These are phyloP conservation scores for Tinea pellionella DNA, from an alignment of 2,888 invertebrate genomes.

Conservation along the genomic window DNA sequence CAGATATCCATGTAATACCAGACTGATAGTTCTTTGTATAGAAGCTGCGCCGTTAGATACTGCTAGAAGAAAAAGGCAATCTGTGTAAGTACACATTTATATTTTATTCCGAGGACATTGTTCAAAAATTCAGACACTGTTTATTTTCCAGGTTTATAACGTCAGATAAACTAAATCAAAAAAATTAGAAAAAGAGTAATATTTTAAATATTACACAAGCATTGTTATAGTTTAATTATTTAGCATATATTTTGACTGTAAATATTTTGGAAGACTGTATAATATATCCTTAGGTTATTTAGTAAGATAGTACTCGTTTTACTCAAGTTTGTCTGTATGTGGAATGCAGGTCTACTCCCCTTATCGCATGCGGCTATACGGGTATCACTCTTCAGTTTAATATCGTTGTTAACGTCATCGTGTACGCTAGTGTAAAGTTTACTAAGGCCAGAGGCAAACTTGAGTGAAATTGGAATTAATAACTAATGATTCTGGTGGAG, in stretches of 20 bases:
- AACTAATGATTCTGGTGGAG: conserved; percentile 35
- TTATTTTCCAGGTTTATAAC: not conserved
- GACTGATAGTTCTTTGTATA: conserved; percentile 90
- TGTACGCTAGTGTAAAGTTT: no score
- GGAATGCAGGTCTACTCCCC: no score
- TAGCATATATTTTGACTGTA: conserved; percentile 14
- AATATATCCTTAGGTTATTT: conserved; percentile 33
- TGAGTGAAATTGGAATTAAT: conserved; percentile 25
- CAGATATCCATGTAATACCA: conserved; percentile 87
- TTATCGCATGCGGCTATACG: no score
- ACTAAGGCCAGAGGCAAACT: conserved; percentile 25
- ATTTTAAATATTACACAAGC: not conserved
- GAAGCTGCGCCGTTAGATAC: conserved; percentile 79
- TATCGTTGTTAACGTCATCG: no score
- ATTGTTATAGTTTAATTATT: not conserved
- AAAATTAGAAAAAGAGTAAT: not conserved
- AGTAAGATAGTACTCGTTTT: not conserved
- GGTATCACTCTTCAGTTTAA: no score
- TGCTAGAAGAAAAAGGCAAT: conserved; percentile 69
- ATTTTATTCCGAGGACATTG: not conserved
- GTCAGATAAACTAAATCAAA: not conserved
- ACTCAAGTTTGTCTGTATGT: not conserved
- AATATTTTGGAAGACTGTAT: conserved; percentile 45
- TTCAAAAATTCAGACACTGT: not conserved
- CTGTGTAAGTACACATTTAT: conserved; percentile 48